These are phyloP conservation scores for Mirza zaza DNA, from an alignment of 2,113 vertebrate genomes.

Conservation along the genomic window DNA sequence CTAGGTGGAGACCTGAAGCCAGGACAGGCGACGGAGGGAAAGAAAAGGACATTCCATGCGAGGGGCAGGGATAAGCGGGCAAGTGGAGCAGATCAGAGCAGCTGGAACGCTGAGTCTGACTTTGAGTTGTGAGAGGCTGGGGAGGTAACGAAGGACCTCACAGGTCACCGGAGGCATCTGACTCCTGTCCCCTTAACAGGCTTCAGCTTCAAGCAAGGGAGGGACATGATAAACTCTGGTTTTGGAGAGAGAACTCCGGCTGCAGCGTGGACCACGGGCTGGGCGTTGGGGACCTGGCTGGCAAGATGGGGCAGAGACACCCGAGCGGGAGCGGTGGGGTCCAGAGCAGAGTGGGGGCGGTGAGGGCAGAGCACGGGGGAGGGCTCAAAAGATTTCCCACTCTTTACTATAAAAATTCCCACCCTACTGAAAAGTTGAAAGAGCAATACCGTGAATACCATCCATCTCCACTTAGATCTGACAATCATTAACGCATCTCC, in stretches of 20 bases:
- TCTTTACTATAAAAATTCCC: rapidly evolving
- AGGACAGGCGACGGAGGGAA: neutral
- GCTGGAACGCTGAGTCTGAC: rapidly evolving
- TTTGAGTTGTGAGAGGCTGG: neutral
- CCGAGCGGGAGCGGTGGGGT: rapidly evolving
- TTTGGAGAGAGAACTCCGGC: neutral
- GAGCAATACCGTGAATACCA: rapidly evolving
- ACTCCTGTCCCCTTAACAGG: neutral
- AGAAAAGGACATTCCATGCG: neutral
- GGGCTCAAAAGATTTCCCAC: neutral
- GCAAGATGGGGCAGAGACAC: neutral
- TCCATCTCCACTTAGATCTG: rapidly evolving
- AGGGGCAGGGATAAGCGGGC: neutral
- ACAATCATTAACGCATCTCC: rapidly evolving
- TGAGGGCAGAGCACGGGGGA: rapidly evolving
- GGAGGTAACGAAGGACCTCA: neutral
- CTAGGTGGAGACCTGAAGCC: neutral
- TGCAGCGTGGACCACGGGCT: rapidly evolving
- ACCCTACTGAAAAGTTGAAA: neutral
- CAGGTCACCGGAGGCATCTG: neutral
- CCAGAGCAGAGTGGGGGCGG: neutral
- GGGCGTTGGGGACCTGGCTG: neutral
- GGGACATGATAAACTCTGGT: neutral
- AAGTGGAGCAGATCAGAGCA: rapidly evolving
- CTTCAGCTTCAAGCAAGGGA: neutral